Evolutionary conservation across 2,888 invertebrate species (phyloP), one percentile per base, ranked within the genome.

Genomic region (Caenorhabditis doughertyi): DNA sequence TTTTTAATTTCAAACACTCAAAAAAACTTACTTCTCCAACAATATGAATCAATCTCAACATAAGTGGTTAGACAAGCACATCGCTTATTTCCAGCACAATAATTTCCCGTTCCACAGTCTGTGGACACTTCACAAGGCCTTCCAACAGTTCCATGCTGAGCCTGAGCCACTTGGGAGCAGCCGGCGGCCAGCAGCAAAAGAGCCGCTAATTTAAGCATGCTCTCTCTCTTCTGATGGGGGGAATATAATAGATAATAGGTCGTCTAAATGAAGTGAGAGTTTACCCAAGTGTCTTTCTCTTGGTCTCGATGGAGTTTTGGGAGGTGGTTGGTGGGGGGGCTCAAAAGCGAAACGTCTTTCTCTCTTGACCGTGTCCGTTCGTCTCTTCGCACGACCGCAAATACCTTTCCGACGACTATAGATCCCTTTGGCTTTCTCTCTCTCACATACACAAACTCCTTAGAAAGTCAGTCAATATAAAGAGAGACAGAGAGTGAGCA

Each of bases 21-120:
- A 56, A 58, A 44, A 62, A 64, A 89, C 91, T 85, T 74, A 91
- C 91, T 91, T 86, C 89, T 84, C 91, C 91, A 91, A 81, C 91
- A 91, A 81, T 90, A 91, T 47, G 89, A 89, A 84, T 91, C 90
- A 85, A 91, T 91, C 81, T 90, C 90, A 32, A 91, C 91, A 80
- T 91, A 91, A 27, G 90, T 91, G 23, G 91, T 89, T 49, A 91
- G 86, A 74, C 91, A 91, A n/a, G 91, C 91, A 74, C 91, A 91
- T 18, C 90, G 87, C 85, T 91, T 90, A 82, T 91, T 91, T 39
- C 91, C 90, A 39, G 90, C 91, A 84, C 91, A 91, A 84, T 91
- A 91, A 79, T 89, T 90, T 47, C 91, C 91, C 23, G 89, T 90
- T 56, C 90, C 90, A 67, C 91, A 91, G 65, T 91, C 91, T 8